Evolutionary conservation across 2,888 invertebrate genomes (phyloP), one percentile per base, ranked within the genome.

Genomic region (Neoscelio sp.): DNA sequence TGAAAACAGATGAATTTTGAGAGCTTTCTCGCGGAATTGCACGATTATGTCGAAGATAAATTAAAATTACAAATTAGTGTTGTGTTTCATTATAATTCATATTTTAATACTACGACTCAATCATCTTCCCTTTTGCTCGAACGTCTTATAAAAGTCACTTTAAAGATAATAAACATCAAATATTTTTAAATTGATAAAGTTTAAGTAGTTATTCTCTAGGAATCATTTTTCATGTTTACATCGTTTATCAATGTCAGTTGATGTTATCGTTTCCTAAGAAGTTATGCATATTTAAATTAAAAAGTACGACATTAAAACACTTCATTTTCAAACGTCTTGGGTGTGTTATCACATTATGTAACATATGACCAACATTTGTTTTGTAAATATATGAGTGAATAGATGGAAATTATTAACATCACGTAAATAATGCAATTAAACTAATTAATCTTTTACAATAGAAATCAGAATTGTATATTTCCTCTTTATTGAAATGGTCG

Each of bases 1-100:
- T 67, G 35, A 42, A 30, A 35, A 67, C 67, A 44, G 54, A 67
- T 33, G 54, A 44, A 67, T 54, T 54, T 54, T 56, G 23, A 44
- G 54, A 67, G 33, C 23, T 54, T 12, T 17, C 50, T 48, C 6
- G 6, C 6, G n/a, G n/a, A n/a, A n/a, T n/a, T n/a, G n/a, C n/a
- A n/a, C n/a, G n/a, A n/a, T n/a, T n/a, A n/a, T n/a, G n/a, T n/a
- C n/a, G n/a, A n/a, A n/a, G n/a, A n/a, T n/a, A n/a, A n/a, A n/a
- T n/a, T n/a, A n/a, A n/a, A n/a, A n/a, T n/a, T n/a, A n/a, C 42
- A 17, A 15, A 42, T 42, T 17, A 42, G 17, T 17, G 2, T 5
- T n/a, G 8, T 5, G 17, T 18, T 15, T 42, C 17, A 42, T 17
- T 42, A 42, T 12, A 15, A 17, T 42, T 42, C n/a, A n/a, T n/a